phyloP scores from a whole-genome alignment of 2,113 vertebrate species.

The Psammodynastes pulverulentus region DNA sequence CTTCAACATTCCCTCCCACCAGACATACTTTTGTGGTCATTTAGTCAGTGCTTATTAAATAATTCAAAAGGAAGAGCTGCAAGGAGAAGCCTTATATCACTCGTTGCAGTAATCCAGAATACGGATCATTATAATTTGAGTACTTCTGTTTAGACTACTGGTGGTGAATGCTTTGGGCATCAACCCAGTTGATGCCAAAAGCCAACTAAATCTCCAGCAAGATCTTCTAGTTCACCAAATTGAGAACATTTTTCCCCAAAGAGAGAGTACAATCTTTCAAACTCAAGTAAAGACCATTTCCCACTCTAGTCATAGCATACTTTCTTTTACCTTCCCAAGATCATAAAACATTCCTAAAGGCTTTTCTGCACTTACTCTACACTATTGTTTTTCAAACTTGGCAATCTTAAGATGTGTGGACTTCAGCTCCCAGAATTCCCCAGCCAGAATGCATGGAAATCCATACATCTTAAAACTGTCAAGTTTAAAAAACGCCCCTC shows the following conservation, averaged over 20 bases:
- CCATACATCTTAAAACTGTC: neutral
- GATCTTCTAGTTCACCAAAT: neutral
- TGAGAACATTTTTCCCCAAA: neutral
- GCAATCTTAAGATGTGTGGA: neutral
- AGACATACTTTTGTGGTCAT: neutral
- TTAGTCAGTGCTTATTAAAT: neutral
- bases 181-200: neutral
- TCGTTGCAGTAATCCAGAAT: neutral
- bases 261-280: neutral
- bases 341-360: neutral
- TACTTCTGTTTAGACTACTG: neutral
- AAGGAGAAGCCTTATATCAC: neutral
- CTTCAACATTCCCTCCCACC: neutral
- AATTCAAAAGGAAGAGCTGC: neutral
- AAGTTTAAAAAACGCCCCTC: neutral
- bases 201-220: neutral
- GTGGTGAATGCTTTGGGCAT: neutral
- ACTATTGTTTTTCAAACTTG: neutral
- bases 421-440: neutral
- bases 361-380: neutral
- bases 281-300: neutral
- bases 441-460: neutral
- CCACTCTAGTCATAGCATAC: neutral
- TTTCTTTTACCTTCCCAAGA: neutral
- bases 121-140: neutral